phyloP scores from a whole-genome alignment of 2,888 invertebrate species.

The Subacronicta megacephala region DNA sequence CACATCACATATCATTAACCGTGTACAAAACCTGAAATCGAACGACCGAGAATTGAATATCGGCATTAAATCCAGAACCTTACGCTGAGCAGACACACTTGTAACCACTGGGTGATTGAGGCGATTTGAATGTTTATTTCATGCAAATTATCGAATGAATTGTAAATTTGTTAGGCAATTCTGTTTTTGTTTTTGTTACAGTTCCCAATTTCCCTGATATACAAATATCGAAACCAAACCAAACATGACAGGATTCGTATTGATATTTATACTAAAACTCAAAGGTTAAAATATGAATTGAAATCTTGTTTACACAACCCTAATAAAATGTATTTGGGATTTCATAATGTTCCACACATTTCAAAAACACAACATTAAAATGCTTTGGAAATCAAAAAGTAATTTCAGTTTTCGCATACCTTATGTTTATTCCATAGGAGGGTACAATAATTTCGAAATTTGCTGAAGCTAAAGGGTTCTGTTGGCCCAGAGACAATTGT shows the following conservation, averaged over 20 bases:
- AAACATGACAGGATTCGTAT: background rate
- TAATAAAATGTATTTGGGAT: slow-evolving; percentile 15
- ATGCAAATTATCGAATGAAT: slow-evolving; percentile 4
- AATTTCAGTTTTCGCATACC: slow-evolving; percentile 15
- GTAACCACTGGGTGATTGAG: background rate
- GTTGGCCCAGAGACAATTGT: background rate
- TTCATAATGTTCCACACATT: slow-evolving; percentile 3
- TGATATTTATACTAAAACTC: background rate
- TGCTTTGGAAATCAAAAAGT: slow-evolving; percentile 21
- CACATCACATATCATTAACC: too few relatives aligned
- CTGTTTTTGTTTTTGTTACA: too few relatives aligned
- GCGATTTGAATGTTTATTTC: slow-evolving; percentile 14
- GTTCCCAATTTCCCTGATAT: background rate
- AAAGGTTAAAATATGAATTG: slow-evolving; percentile 11
- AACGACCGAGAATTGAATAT: too few relatives aligned
- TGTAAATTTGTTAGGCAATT: background rate
- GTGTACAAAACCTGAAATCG: too few relatives aligned
- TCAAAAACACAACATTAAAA: slow-evolving; percentile 4
- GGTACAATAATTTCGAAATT: slow-evolving; percentile 26
- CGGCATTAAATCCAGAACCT: too few relatives aligned
- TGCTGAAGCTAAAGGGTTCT: slow-evolving; percentile 24
- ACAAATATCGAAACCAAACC: background rate
- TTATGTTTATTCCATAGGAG: slow-evolving; percentile 29
- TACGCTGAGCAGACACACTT: too few relatives aligned
- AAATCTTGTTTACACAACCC: slow-evolving; percentile 5